A percentile compares a stretch with the other conserved stretches of the same genome.
These are phyloP conservation scores for Agrochola circellaris DNA, from an alignment of 2,888 invertebrate genomes.

Conservation along the genomic window DNA sequence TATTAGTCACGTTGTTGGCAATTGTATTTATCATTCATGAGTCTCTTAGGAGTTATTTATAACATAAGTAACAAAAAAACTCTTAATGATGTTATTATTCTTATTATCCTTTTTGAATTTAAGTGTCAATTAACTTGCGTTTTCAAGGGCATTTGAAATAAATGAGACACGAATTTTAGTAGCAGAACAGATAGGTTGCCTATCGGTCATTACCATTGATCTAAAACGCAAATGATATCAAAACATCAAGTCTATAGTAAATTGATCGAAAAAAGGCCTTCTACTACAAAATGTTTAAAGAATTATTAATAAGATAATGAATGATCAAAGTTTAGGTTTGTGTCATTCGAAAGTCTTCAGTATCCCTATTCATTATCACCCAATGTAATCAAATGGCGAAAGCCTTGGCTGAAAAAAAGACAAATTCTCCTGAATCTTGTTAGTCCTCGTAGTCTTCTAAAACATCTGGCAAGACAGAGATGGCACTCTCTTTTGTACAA, in stretches of 20 bases:
- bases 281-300: background rate
- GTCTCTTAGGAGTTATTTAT: background rate
- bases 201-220: background rate
- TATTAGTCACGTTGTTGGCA: background rate
- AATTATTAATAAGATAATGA: too few species aligned
- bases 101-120: background rate
- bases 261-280: background rate
- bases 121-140: background rate
- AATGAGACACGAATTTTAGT: background rate
- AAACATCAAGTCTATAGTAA: background rate
- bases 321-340: background rate
- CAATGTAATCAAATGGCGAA: background rate
- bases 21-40: background rate
- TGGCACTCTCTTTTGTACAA: background rate
- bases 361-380: background rate
- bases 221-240: background rate
- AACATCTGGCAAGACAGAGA: background rate
- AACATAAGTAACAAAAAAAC: constrained; percentile 1
- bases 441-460: background rate
- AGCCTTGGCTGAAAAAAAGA: too few species aligned
- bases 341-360: background rate
- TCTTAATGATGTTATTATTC: background rate
- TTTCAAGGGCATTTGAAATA: constrained; percentile 15
- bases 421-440: background rate
- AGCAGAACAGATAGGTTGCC: background rate